These are phyloP conservation scores for Dreissena polymorpha DNA, from an alignment of 1,140 invertebrate genomes.

Conservation along the genomic window DNA sequence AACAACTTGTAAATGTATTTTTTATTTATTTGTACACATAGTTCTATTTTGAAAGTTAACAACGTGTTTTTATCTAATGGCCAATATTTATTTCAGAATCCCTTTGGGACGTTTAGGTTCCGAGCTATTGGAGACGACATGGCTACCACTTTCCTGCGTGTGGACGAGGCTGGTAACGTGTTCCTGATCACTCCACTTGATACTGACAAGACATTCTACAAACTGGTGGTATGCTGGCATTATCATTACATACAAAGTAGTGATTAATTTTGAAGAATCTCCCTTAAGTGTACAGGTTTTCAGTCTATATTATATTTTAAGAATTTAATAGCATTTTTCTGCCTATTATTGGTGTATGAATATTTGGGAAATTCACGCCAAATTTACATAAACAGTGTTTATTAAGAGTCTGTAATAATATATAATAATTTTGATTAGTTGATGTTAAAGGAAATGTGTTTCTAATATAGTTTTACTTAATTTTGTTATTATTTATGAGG, in stretches of 20 bases:
- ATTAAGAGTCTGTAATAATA: too few relatives aligned
- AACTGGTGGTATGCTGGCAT: conserved; percentile 26
- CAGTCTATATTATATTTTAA: too few relatives aligned
- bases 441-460: too few relatives aligned
- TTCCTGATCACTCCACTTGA: conserved; percentile 9
- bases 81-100: conserved; percentile 7
- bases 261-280: neutral
- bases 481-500: too few relatives aligned
- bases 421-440: too few relatives aligned
- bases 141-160: conserved; percentile 7
- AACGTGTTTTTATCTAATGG: neutral
- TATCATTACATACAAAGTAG: too few relatives aligned
- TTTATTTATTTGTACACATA: neutral
- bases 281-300: too few relatives aligned
- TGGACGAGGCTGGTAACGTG: conserved; percentile 18
- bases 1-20: neutral
- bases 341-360: too few relatives aligned
- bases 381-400: too few relatives aligned
- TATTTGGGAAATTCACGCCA: too few relatives aligned
- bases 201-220: conserved; percentile 16
- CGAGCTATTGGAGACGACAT: conserved; percentile 17
- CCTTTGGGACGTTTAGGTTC: conserved; percentile 6
- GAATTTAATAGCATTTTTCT: neutral
- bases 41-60: neutral
- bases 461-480: too few relatives aligned